Percentiles rank a stretch among this genome's conserved stretches.
These are phyloP conservation scores for Erethizon dorsatum DNA, from an alignment of 2,797 vertebrate genomes.

Conservation along the genomic window DNA sequence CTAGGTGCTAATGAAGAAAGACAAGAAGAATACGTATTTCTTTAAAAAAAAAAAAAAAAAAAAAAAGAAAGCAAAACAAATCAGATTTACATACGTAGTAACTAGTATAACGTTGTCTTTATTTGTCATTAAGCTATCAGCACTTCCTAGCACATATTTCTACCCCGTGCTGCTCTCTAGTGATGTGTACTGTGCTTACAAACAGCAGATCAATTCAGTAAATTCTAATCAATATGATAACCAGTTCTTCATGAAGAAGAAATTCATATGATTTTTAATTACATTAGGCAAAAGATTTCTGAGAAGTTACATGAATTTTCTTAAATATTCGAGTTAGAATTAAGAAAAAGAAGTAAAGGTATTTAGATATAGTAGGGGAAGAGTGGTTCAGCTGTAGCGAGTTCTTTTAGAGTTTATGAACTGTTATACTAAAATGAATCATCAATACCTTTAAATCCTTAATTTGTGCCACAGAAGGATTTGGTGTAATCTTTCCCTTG, in stretches of 20 bases:
- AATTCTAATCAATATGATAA: neutral
- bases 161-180: neutral
- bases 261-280: neutral
- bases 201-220: neutral
- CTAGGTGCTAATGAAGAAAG: neutral
- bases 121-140: neutral
- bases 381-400: neutral
- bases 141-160: no score
- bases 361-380: neutral
- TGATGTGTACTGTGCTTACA: neutral
- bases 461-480: neutral
- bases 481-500: neutral
- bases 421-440: neutral
- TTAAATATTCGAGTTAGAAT: constrained; percentile 48
- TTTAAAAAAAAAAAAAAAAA: neutral
- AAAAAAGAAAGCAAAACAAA: neutral
- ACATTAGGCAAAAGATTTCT: constrained; percentile 18
- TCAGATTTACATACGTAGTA: neutral
- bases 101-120: neutral
- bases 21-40: neutral
- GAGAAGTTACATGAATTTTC: constrained; percentile 6
- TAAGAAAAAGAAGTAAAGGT: constrained; percentile 42
- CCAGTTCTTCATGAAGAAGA: constrained; percentile 33
- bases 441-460: neutral
- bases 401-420: neutral